These are phyloP conservation scores for Hydrocynus forskahlii DNA, from an alignment of 2,797 vertebrate species.

Conservation along the genomic window DNA sequence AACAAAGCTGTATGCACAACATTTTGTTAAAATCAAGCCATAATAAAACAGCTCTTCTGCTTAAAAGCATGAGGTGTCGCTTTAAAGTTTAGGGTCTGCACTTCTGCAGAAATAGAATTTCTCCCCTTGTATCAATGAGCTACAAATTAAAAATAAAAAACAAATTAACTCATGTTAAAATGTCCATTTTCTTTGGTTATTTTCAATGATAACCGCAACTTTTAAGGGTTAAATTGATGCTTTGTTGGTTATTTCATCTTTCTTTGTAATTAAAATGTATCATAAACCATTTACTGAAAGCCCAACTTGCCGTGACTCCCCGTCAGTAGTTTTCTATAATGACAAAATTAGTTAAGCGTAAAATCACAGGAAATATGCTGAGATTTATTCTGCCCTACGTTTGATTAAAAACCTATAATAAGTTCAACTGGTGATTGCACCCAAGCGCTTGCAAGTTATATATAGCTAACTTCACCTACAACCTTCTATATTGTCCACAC, in stretches of 20 bases:
- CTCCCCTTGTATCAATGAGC: too few species aligned
- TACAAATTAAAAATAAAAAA: too few species aligned
- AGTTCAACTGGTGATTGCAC: background rate
- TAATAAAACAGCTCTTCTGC: too few species aligned
- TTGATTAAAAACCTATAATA: background rate
- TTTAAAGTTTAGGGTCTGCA: too few species aligned
- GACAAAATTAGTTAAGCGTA: background rate
- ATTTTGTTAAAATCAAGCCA: background rate
- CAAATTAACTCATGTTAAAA: too few species aligned
- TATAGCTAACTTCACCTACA: constrained; percentile 1
- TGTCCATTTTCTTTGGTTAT: background rate
- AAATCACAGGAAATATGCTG: background rate
- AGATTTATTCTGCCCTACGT: background rate
- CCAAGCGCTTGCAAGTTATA: background rate
- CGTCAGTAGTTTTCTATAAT: background rate
- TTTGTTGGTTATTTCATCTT: background rate
- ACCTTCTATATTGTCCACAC: background rate
- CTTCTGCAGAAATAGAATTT: too few species aligned
- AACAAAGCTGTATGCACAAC: background rate
- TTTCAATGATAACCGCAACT: background rate
- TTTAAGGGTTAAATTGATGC: background rate
- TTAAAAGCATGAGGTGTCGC: too few species aligned
- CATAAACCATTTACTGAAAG: background rate
- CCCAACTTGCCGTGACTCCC: background rate
- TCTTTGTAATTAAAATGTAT: background rate